Evolutionary conservation across 2,113 vertebrate species (phyloP), one percentile per base, ranked within the genome.

Genomic region (Casuarius casuarius): DNA sequence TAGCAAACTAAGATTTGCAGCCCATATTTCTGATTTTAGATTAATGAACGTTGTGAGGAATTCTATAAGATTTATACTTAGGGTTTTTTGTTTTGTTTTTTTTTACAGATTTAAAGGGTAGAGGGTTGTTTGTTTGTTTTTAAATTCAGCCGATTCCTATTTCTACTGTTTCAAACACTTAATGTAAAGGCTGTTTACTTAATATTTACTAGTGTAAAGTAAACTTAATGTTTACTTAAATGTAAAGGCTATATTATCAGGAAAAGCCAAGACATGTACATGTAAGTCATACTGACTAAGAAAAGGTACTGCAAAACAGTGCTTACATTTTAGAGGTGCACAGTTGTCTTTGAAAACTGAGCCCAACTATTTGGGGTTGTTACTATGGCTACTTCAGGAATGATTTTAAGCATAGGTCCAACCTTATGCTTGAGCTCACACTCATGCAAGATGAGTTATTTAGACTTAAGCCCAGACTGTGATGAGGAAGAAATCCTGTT

Each of bases 351-450:
- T 72, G 35, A 63, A 90, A 70, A 56, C 42, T 78, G 65, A 48
- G 10, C 20, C 9, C 40, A 68, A 0, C 4, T 40, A 58, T 11
- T 6, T 33, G 22, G 70, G 23, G 40, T 46, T 23, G 76, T 82
- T 92, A 65, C 73, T 92, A 62, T 75, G 68, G 38, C 65, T 89
- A 33, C 56, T 92, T 87, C 40, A n/a, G 66, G n/a, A 82, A 0
- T 87, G 65, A 62, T 94, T 95, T 89, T 72, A 79, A 95, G 62
- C 38, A 28, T 4, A 61, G 86, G 22, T 23, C 56, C 21, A 87
- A 6, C 25, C 56, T 94, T 56, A 68, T 35, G 51, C 66, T 84
- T 73, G 62, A 87, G 62, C 40, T 91, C 51, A 78, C 25, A n/a
- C 12, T 78, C 65, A 38, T 52, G 42, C 81, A 89, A 23, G 12